Evolutionary conservation across 2,797 vertebrate genomes (phyloP), one percentile per base, ranked within the genome.

Genomic region (Hozukius guyotensis): DNA sequence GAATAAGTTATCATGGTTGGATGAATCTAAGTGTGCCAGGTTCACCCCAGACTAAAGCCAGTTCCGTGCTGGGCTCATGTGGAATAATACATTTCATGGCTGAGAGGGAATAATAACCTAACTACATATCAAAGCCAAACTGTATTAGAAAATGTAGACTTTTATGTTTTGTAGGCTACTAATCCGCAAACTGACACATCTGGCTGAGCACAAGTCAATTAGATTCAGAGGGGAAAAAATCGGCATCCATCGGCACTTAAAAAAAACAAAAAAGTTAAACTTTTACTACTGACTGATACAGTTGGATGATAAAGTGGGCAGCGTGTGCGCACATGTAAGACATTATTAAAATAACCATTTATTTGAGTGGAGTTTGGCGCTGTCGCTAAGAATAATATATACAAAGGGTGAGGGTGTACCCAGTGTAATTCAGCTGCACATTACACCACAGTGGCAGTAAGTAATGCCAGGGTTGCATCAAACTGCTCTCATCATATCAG

Each of bases 361-460:
- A 32, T 73, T 13, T 83, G 31, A 52, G 55, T 5, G 20, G 16
- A 42, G 25, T 57, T 14, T 38, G 64, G 53, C 25, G 20, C 42
- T 0, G 34, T 25, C 4, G 14, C 14, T 13, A 1, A 0, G 2
- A 4, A 6, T n/a, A 1, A 31, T n/a, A 4, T 52, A 8, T 52
- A n/a, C 49, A 20, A 52, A 42, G 38, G 20, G 2, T 20, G 8
- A 52, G 49, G 46, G 49, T n/a, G 8, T 52, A 52, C 0, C 20
- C 49, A 49, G 42, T 49, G 42, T 49, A 49, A 49, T 49, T 49
- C 42, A 49, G 42, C 42, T 20, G 18, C 49, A n/a, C 8, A 52
- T n/a, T n/a, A 52, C 49, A 52, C 42, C 42, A 49, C 42, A 49
- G 16, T 49, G 42, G 49, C 49, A 9, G 49, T n/a, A 52, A 52